Base-by-base conservation (phyloP, 2,113 vertebrate species). In the Coturnix japonica region DNA sequence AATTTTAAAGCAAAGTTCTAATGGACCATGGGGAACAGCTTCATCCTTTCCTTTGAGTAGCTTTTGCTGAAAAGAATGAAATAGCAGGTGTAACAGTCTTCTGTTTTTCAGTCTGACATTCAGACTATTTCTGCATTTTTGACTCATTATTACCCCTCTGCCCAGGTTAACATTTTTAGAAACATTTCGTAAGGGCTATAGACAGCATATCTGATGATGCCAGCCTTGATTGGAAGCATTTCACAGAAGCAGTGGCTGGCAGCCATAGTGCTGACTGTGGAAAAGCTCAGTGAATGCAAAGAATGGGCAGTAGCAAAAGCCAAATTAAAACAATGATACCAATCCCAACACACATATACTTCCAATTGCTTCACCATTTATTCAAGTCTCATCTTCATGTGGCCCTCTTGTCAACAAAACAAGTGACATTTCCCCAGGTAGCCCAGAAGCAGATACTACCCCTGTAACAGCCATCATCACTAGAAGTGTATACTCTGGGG, bases 41-140 rank as follows among this genome's bases (percentile, higher is more conserved):
- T 85, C 35, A 56, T 53, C 28, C 11, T 7, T 63, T 33, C 51
- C 17, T 39, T 47, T 31, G 20, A 89, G 43, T 37, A 39, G 9
- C 26, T 78, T 91, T 76, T 87, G 43, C 39, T 80, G 47, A 57
- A 9, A 9, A 53, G 37, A 88, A 78, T n/a, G 39, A 79, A 89
- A 85, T 8, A 63, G 49, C 43, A 86, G 31, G 47, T 83, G 64
- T 23, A 83, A 89, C 33, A 59, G 13, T 6, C 33, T 72, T 87
- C 54, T 81, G 13, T 54, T 80, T 88, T 53, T 76, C 73, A 57
- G 46, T 39, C 25, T 51, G 53, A 66, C 16, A 53, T 47, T 43
- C 57, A 60, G 59, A 72, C 26, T n/a, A 59, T 61, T 71, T 67
- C 64, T 54, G 26, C 49, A 37, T 92, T 91, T 89, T 93, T 91